Conservation (phyloP, 2,113 vertebrate species). For the Platysteira castanea region DNA sequence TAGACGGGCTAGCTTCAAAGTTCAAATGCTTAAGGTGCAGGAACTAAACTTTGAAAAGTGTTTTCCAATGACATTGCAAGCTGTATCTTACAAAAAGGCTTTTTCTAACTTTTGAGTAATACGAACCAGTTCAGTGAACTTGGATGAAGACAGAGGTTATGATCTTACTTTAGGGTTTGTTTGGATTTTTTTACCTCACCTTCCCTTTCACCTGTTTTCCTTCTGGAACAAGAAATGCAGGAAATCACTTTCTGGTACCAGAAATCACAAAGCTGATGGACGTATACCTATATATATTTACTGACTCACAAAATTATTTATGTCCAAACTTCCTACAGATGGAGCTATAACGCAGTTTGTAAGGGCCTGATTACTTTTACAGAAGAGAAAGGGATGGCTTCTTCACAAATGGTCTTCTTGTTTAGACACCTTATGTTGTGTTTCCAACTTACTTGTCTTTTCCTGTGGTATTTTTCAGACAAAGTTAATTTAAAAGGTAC, state of each 20-base stretch:
- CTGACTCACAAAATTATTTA: neutral
- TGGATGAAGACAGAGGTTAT: neutral
- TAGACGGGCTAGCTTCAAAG: neutral
- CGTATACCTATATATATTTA: neutral
- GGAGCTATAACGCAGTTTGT: constrained; percentile 51
- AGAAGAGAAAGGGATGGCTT: neutral
- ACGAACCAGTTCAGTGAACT: neutral
- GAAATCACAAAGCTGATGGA: neutral
- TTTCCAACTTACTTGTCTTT: neutral
- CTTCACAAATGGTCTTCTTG: neutral
- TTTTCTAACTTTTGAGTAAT: neutral
- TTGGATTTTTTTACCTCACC: neutral
- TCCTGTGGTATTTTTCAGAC: neutral
- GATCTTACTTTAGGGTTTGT: neutral
- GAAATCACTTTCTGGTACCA: neutral
- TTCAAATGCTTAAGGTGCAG: neutral
- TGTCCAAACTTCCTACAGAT: constrained; percentile 46
- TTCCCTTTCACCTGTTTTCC: neutral
- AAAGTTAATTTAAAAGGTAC: neutral
- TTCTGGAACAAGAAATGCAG: neutral
- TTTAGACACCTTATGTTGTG: neutral
- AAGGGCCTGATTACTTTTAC: neutral
- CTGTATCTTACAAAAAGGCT: neutral
- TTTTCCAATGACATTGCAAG: neutral
- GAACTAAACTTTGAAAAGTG: neutral